Percentiles rank a stretch among this genome's conserved stretches.
These are phyloP conservation scores for Drosophila nigromelanica DNA, from an alignment of 1,140 invertebrate species.

Conservation along the genomic window DNA sequence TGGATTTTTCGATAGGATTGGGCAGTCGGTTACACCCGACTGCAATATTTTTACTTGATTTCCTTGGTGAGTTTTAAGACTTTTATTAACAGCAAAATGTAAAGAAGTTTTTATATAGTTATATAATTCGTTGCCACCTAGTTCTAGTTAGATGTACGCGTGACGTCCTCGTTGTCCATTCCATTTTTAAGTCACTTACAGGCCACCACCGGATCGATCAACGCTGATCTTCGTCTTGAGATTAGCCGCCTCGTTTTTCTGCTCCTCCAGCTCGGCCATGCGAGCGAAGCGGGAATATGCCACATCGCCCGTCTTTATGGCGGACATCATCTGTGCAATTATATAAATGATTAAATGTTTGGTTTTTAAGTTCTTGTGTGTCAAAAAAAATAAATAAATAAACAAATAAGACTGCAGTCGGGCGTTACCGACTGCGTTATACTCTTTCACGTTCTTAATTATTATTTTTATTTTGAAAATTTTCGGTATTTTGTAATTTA, in stretches of 20 bases:
- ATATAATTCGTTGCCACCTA: conserved; percentile 59
- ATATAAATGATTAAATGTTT: background rate
- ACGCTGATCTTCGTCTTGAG: conserved; percentile 93
- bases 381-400: too few relatives aligned
- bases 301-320: conserved; percentile 96
- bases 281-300: conserved; percentile 95
- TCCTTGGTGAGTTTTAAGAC: conserved; percentile 51
- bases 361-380: background rate
- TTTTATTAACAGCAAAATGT: conserved; percentile 78
- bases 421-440: too few relatives aligned
- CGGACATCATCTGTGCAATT: conserved; percentile 94
- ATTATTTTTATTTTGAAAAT: too few relatives aligned
- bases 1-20: too few relatives aligned
- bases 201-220: conserved; percentile 96
- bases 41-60: too few relatives aligned
- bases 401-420: too few relatives aligned
- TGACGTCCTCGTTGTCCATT: conserved; percentile 15
- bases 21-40: too few relatives aligned
- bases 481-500: too few relatives aligned
- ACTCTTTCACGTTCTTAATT: too few relatives aligned
- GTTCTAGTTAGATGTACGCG: conserved; percentile 51
- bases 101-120: conserved; percentile 44
- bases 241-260: conserved; percentile 89
- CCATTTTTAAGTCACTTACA: conserved; percentile 86
- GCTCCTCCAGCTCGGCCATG: conserved; percentile 95